Evolutionary conservation across 1,140 invertebrate genomes (phyloP), one percentile per base, ranked within the genome.

Genomic region (Cyclina sinensis): DNA sequence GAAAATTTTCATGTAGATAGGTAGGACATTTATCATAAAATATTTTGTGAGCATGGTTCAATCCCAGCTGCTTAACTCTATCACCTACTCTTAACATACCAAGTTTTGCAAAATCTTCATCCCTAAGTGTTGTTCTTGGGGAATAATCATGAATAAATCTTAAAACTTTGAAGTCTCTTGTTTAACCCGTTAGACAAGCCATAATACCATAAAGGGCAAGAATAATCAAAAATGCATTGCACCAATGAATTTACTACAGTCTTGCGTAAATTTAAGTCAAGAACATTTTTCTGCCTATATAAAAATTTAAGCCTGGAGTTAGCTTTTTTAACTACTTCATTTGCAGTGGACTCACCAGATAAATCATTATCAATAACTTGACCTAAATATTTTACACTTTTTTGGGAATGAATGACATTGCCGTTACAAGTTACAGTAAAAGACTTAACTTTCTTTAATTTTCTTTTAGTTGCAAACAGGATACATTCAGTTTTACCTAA

Each of bases 371-470:
- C 65, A 9, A 68, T 32, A 30, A 68, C 65, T 27, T 68, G 65
- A n/a, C 35, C 65, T 30, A 68, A 68, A 37, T 68, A 35, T 30
- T 68, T 68, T 21, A 68, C 65, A 27, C 30, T 68, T 18, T 68
- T 32, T 30, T 68, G 11, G 11, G 65, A 32, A 18, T 30, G 5
- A 68, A 68, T 68, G 4, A 37, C 24, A 68, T 68, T 68, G 4
- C n/a, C 65, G 30, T 68, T 35, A 30, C 27, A 68, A 7, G 35
- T 37, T n/a, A 68, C 65, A 14, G 24, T 12, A 68, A 68, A 68
- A 11, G 24, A 68, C 18, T 30, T 68, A 3, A 68, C 65, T 68
- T n/a, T 30, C 65, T 68, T 68, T n/a, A 68, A 18, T 37, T 68
- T 68, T 1, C 18, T 4, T 68, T 68, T 68, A 68, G n/a, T 14